These are phyloP conservation scores for Lucilia sericata DNA, from an alignment of 1,140 invertebrate genomes.

Conservation along the genomic window DNA sequence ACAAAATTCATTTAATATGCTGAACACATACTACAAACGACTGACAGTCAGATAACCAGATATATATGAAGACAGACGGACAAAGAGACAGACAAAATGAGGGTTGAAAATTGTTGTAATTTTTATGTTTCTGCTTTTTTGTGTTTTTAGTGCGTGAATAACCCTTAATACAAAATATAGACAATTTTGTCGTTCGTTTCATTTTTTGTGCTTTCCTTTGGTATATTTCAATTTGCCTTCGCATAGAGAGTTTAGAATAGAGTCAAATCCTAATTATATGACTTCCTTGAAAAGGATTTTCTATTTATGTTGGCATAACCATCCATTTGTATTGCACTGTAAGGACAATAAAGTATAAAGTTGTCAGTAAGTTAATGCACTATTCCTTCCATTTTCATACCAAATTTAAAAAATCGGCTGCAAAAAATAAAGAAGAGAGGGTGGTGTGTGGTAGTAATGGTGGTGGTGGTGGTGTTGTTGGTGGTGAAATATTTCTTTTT, in stretches of 20 bases:
- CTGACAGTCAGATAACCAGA: neutral
- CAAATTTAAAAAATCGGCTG: neutral
- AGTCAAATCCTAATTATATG: neutral
- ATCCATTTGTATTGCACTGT: neutral
- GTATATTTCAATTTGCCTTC: slow-evolving; percentile 6
- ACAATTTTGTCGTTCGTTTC: neutral
- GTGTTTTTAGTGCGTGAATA: slow-evolving; percentile 31
- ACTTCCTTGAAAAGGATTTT: neutral
- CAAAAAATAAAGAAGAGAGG: neutral
- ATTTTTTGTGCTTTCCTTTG: neutral
- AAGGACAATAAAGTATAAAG: neutral
- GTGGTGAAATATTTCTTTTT: slow-evolving; percentile 5
- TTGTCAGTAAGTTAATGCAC: slow-evolving; percentile 9
- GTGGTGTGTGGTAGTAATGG: slow-evolving; percentile 8
- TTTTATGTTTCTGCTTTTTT: slow-evolving; percentile 19
- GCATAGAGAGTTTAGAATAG: neutral
- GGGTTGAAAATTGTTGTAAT: slow-evolving; percentile 14
- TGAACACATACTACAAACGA: neutral
- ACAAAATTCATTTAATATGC: slow-evolving; percentile 19
- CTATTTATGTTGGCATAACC: neutral
- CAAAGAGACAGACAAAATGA: neutral
- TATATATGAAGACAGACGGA: neutral
- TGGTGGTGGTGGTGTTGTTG: neutral
- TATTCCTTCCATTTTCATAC: neutral
- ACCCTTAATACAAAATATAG: slow-evolving; percentile 35